Percentiles rank a stretch among this genome's conserved stretches.
Evolutionary conservation across 2,888 invertebrate species (phyloP).

Genomic region (Eulithis testata): DNA sequence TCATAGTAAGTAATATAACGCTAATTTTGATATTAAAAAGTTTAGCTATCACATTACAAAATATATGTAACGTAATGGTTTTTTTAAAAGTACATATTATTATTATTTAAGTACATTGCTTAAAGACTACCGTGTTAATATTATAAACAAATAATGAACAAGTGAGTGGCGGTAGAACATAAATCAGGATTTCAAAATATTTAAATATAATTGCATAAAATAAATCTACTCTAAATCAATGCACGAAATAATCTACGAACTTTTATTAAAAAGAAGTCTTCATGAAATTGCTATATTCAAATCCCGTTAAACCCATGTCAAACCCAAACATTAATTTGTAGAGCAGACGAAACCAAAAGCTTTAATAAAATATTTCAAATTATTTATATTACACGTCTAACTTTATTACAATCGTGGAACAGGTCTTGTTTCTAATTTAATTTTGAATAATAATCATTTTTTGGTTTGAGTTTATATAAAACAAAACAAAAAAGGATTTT

Average conservation of each 20-base stretch:
- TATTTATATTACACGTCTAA: neutral
- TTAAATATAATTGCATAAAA: too few relatives aligned
- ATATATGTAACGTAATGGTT: neutral
- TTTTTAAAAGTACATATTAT: neutral
- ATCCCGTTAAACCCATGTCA: slow-evolving; percentile 22
- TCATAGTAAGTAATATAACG: too few relatives aligned
- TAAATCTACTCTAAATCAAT: too few relatives aligned
- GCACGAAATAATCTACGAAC: too few relatives aligned
- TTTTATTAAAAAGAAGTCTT: too few relatives aligned
- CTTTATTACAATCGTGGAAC: too few relatives aligned
- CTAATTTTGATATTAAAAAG: too few relatives aligned
- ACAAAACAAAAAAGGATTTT: too few relatives aligned
- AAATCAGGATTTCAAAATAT: neutral
- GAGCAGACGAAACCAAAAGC: slow-evolving; percentile 3
- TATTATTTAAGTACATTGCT: slow-evolving; percentile 18
- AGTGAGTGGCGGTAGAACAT: slow-evolving; percentile 12
- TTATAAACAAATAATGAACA: slow-evolving; percentile 12
- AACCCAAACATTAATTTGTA: slow-evolving; percentile 29
- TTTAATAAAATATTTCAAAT: neutral
- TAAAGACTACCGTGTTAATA: neutral
- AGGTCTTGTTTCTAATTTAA: too few relatives aligned
- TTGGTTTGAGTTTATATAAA: too few relatives aligned
- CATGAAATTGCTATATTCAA: neutral
- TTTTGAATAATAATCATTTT: too few relatives aligned
- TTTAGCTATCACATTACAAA: neutral